Evolutionary conservation across 2,888 invertebrate species (phyloP).

Genomic region (Ommatoiulus sabulosus): DNA sequence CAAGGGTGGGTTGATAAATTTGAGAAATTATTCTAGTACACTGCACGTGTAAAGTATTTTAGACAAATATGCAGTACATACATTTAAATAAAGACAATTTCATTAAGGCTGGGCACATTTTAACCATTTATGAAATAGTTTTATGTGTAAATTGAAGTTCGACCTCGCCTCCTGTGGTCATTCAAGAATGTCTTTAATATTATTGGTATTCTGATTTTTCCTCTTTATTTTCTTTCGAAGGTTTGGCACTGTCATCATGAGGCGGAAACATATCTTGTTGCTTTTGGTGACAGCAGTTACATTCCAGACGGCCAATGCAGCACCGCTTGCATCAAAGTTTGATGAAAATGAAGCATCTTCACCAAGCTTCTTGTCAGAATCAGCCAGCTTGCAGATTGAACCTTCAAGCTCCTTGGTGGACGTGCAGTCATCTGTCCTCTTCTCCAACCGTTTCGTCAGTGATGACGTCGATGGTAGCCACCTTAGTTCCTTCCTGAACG

Average conservation of each 20-base stretch:
- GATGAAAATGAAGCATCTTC: background rate
- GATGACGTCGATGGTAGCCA: constrained; percentile 15
- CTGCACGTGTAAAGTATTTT: too few relatives aligned
- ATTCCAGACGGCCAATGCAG: background rate
- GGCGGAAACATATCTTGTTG: constrained; percentile 12
- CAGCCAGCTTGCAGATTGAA: background rate
- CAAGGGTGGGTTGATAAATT: too few relatives aligned
- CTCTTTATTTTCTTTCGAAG: background rate
- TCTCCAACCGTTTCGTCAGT: background rate
- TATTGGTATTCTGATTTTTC: background rate
- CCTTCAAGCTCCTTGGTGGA: constrained; percentile 10
- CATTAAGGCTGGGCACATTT: background rate
- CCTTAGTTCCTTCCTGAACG: constrained; percentile 44
- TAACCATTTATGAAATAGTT: background rate
- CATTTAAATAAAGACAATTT: too few relatives aligned
- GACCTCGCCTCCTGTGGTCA: constrained; percentile 3
- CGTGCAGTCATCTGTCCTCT: constrained; percentile 28
- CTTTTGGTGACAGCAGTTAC: constrained; percentile 14
- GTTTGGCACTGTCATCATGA: background rate
- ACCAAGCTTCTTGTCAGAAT: background rate
- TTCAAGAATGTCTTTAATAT: background rate
- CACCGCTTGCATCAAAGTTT: constrained; percentile 1
- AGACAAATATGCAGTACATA: too few relatives aligned
- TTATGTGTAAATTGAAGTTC: background rate
- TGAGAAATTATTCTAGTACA: too few relatives aligned